A percentile compares a stretch with the other conserved stretches of the same genome.
Conservation (phyloP, 37 sponge, comb jelly and placozoan species). For the Halisarca cf. caerulea region DNA sequence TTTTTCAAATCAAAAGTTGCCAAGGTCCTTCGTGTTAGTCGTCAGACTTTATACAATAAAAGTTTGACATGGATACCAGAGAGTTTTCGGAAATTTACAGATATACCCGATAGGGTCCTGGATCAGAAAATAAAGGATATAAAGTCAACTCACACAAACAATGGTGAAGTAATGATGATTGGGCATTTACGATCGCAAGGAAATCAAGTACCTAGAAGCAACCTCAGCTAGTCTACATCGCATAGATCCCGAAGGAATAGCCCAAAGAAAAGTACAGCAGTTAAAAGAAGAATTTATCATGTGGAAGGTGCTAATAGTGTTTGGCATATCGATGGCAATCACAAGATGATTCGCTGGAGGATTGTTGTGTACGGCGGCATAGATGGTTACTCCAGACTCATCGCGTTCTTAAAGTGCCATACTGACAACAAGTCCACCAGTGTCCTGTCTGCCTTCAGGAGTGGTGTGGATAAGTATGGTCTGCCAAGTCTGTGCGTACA, state of each 20-base stretch:
- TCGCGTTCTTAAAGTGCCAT: background rate
- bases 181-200: slow-evolving; percentile 10
- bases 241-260: slow-evolving; percentile 10
- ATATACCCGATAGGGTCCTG: background rate
- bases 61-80: background rate
- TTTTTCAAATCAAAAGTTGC: slow-evolving; percentile 1
- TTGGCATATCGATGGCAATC: slow-evolving; percentile 29
- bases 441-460: too few species aligned
- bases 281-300: slow-evolving; percentile 27
- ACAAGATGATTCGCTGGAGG: background rate
- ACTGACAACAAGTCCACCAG: too few species aligned
- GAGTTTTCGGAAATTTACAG: background rate
- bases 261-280: background rate
- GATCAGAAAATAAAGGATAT: background rate
- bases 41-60: slow-evolving; percentile 10
- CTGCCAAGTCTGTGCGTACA: background rate
- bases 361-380: slow-evolving; percentile 4
- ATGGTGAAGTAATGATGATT: slow-evolving; percentile 29
- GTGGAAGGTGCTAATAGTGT: background rate
- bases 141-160: slow-evolving; percentile 28
- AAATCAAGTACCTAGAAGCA: background rate
- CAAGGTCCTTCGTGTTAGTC: background rate
- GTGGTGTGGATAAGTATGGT: background rate
- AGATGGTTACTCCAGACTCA: background rate
- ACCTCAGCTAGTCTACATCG: slow-evolving; percentile 16